Evolutionary conservation across 2,113 vertebrate genomes (phyloP).

Genomic region (Ursus arctos): DNA sequence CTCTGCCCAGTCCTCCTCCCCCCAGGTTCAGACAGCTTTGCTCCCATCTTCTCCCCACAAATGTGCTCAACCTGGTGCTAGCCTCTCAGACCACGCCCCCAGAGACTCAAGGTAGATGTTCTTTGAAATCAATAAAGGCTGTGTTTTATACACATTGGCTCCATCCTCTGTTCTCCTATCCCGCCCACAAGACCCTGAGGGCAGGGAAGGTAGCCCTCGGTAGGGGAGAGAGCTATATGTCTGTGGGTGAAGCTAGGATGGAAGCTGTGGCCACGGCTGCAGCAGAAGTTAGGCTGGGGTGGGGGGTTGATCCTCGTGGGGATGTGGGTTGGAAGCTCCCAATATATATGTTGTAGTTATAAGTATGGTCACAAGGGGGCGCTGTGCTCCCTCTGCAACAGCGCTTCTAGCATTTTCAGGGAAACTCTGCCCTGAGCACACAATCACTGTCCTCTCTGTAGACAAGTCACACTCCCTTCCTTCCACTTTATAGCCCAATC

Average conservation of each 20-base stretch:
- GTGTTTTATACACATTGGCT: constrained; percentile 60
- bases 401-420: not conserved
- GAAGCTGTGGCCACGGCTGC: not conserved
- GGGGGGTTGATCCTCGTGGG: not conserved
- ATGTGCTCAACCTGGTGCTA: not conserved
- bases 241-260: not conserved
- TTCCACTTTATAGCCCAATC: not conserved
- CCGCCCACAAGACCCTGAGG: not conserved
- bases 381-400: not conserved
- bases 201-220: not conserved
- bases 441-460: not conserved
- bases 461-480: not conserved
- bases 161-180: not conserved
- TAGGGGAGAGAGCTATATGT: not conserved
- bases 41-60: not conserved
- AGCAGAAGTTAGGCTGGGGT: too few relatives aligned
- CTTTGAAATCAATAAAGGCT: constrained; percentile 67
- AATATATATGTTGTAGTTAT: not conserved
- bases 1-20: not conserved
- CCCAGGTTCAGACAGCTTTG: not conserved
- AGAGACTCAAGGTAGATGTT: not conserved
- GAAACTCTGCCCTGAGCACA: not conserved
- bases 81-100: not conserved
- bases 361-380: constrained; percentile 63
- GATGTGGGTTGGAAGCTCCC: not conserved